A percentile compares a stretch with the other conserved stretches of the same genome.
phyloP scores from a whole-genome alignment of 2,888 invertebrate genomes.

The Aphrophora alni region DNA sequence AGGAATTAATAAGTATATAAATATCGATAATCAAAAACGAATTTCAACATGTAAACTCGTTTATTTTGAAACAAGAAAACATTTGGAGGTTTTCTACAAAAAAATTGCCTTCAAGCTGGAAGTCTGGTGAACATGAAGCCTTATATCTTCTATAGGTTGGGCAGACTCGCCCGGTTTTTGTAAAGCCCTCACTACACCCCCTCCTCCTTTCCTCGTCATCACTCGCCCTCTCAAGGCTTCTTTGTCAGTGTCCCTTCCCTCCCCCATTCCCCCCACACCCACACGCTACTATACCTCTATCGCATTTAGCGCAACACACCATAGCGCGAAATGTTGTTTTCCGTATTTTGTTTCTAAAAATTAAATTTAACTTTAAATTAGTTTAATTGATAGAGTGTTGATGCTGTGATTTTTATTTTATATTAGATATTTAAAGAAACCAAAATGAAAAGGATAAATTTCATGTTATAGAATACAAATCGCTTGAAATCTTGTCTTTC shows the following conservation, averaged over 20 bases:
- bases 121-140: background rate
- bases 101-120: background rate
- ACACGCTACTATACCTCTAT: background rate
- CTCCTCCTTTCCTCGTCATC: background rate
- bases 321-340: background rate
- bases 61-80: background rate
- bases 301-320: background rate
- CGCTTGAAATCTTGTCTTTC: too few relatives aligned
- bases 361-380: too few relatives aligned
- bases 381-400: too few relatives aligned
- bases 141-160: background rate
- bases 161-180: background rate
- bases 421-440: too few relatives aligned
- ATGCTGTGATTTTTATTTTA: too few relatives aligned
- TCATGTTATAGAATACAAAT: too few relatives aligned
- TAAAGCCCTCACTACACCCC: background rate
- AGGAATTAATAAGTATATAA: too few relatives aligned
- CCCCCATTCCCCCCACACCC: background rate
- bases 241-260: conserved; percentile 9
- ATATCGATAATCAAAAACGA: too few relatives aligned
- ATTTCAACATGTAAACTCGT: too few relatives aligned
- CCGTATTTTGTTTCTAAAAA: too few relatives aligned
- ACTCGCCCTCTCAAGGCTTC: conserved; percentile 2
- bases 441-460: too few relatives aligned
- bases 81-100: background rate